phyloP scores from a whole-genome alignment of 2,888 invertebrate genomes.

The Latheticus oryzae region DNA sequence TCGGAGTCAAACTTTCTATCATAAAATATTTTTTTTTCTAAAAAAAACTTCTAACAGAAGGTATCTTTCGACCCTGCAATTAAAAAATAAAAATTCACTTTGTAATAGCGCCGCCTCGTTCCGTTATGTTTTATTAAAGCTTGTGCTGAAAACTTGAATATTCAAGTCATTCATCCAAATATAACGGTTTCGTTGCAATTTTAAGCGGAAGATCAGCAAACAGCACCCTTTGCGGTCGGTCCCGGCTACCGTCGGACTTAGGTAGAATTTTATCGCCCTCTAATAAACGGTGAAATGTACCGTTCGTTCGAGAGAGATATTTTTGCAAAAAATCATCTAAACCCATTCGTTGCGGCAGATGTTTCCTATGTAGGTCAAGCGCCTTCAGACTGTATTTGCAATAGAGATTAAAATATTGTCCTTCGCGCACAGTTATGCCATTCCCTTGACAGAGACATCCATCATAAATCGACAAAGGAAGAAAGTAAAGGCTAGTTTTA shows the following conservation, averaged over 20 bases:
- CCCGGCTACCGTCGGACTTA: constrained; percentile 23
- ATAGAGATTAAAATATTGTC: constrained; percentile 58
- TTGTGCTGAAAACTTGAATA: constrained; percentile 5
- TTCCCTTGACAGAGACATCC: constrained; percentile 62
- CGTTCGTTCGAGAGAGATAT: constrained; percentile 15
- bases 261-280: constrained; percentile 33
- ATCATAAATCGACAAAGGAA: constrained; percentile 61
- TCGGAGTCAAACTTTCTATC: no score
- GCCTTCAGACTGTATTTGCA: constrained; percentile 57
- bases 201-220: constrained; percentile 14
- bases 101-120: constrained; percentile 2
- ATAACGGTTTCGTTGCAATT: constrained; percentile 27
- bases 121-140: constrained; percentile 25
- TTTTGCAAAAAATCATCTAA: constrained; percentile 34
- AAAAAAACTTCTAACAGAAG: not conserved
- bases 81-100: constrained; percentile 19
- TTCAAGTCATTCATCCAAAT: constrained; percentile 24
- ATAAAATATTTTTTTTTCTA: no score
- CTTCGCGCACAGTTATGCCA: constrained; percentile 57
- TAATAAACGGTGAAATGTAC: constrained; percentile 35
- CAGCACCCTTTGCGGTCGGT: constrained; percentile 24
- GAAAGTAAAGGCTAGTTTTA: constrained; percentile 60
- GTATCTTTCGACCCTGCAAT: constrained; percentile 8
- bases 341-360: constrained; percentile 35
- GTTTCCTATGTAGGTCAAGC: constrained; percentile 58